Evolutionary conservation across 1,140 invertebrate species (phyloP), one percentile per base, ranked within the genome.

Genomic region (Drosophila melanica): DNA sequence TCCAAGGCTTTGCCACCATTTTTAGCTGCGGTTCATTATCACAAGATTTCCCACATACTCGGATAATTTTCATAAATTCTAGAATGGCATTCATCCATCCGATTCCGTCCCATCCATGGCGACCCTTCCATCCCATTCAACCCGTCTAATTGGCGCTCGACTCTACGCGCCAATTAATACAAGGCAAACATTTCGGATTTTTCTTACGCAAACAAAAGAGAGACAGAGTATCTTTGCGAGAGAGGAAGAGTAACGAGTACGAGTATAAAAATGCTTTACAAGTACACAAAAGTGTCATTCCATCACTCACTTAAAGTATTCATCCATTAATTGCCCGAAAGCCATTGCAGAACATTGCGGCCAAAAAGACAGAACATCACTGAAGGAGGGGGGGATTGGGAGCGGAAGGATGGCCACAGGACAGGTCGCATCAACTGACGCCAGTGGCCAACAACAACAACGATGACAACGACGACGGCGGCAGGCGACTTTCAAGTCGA

Each of bases 271-370:
- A 90, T 85, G 84, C 85, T 85, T 89, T 90, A 90, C 85, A 90
- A 90, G 85, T 84, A 90, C 77, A 85, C 85, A 90, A 90, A 86
- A 90, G 89, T 91, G 90, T 90, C 89, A 91, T 91, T 91, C 90
- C 89, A 91, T 91, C 90, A 91, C 90, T 91, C 90, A 90, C 90
- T 90, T 90, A 90, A 90, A 90, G 84, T 90, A 90, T 90, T 90
- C 90, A 91, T 91, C 90, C 90, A 90, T 90, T 91, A 91, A 91
- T 90, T 91, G 90, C 81, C 90, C 86, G 73, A 90, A 90, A 90
- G 81, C 87, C 71, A 82, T 87, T 80, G 80, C 74, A 70, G 44
- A 54, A 68, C 66, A 44, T 50, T 51, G 37, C 30, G 12, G 14
- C 41, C 41, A 58, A 57, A 45, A 42, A 72, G 50, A 65, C 63